Conservation (phyloP, 2,888 invertebrate species). For the Dioctria linearis region DNA sequence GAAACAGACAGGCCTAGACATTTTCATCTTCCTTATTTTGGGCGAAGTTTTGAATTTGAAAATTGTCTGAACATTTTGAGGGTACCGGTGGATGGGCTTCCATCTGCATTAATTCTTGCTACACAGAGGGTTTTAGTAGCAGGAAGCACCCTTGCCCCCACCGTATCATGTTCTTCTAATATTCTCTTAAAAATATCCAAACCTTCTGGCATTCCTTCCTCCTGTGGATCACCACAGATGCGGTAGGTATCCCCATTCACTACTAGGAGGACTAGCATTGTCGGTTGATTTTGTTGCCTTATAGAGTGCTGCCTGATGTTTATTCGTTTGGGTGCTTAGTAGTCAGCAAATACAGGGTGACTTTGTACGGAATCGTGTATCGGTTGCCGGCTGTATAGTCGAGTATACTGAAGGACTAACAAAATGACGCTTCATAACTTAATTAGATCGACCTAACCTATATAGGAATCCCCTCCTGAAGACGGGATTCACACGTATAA, state of each 20-base stretch:
- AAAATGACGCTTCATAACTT: slow-evolving; percentile 33
- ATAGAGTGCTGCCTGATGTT: slow-evolving; percentile 25
- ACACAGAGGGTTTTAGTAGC: too few species aligned
- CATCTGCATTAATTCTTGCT: not conserved
- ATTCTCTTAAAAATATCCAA: too few species aligned
- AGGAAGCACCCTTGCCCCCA: too few species aligned
- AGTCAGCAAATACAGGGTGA: slow-evolving; percentile 8
- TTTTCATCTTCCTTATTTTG: slow-evolving; percentile 18
- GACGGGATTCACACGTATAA: not conserved
- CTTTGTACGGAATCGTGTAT: not conserved
- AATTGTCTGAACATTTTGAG: not conserved
- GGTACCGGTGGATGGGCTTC: not conserved
- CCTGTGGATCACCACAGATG: too few species aligned
- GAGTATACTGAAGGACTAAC: not conserved
- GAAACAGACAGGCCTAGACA: slow-evolving; percentile 5
- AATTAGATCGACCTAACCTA: slow-evolving; percentile 33
- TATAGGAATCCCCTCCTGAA: not conserved
- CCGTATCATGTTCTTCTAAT: too few species aligned
- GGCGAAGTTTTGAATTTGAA: slow-evolving; percentile 3
- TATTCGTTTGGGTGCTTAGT: slow-evolving; percentile 34
- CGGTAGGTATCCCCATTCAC: not conserved
- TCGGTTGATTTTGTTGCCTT: slow-evolving; percentile 27
- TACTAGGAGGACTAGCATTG: slow-evolving; percentile 23
- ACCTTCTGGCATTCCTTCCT: too few species aligned
- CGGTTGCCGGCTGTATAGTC: not conserved